Evolutionary conservation across 2,113 vertebrate genomes (phyloP), one percentile per base, ranked within the genome.

Genomic region (Tyrannus savana): DNA sequence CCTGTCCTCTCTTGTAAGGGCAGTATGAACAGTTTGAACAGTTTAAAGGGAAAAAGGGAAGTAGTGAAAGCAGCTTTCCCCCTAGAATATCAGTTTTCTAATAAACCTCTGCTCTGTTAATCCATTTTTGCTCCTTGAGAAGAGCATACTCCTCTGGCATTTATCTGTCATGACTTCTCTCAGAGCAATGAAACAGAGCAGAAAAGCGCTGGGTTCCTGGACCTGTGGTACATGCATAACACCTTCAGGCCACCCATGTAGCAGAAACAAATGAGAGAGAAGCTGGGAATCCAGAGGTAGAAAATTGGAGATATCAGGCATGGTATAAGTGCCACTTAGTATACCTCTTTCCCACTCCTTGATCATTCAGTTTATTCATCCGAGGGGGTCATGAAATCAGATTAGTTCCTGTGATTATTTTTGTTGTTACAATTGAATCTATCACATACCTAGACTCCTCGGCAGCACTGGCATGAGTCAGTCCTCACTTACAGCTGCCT

Each of bases 131-230:
- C 16, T 44, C n/a, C 81, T 69, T 66, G 53, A 77, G 37, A 88
- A 63, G 23, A 58, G 7, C 0, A 0, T 47, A 69, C 1, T 77
- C 6, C 10, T 76, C 14, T 74, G 56, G 12, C 10, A 49, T 50
- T 10, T 66, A 11, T 19, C 41, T 83, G 46, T 46, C 0, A 1
- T 42, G 23, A 47, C 44, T 60, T 64, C 47, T 12, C 15, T 84
- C 35, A 84, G 49, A 67, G 33, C 24, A 66, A 46, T 14, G 30
- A 35, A 78, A 18, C 24, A 69, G 30, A 84, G 9, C 7, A 53
- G 9, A 41, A 53, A 47, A 55, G 21, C 58, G 23, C 11, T 55
- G 14, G 6, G 3, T 44, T 73, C 55, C 46, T 10, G 39, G 39
- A 41, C 2, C 35, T 37, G 33, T 59, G 33, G 35, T 71, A 85